Conservation (phyloP, 2,797 vertebrate species). For the Schizopygopsis pylzovi region DNA sequence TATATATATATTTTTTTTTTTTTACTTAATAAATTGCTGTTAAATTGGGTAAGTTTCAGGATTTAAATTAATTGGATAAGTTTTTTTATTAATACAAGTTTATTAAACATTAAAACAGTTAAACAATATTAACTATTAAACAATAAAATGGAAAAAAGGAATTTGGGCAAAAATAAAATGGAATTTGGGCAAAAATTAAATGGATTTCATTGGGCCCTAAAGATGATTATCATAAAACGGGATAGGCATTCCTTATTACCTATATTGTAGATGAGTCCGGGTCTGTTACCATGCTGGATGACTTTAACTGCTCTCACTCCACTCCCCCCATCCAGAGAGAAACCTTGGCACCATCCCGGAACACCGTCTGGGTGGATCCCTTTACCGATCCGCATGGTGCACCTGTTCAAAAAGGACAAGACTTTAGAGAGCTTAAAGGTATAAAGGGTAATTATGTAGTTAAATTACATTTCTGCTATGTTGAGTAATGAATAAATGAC, state of each 20-base stretch:
- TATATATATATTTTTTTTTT: too few species aligned
- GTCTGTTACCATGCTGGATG: slow-evolving; percentile 94
- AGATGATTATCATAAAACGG: background rate
- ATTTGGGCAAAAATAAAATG: background rate
- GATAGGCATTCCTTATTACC: slow-evolving; percentile 69
- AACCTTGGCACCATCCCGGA: slow-evolving; percentile 98
- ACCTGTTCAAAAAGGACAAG: slow-evolving; percentile 74
- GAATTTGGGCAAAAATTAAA: background rate
- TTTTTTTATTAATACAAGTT: background rate
- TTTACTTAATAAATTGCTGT: too few species aligned
- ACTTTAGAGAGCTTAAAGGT: background rate
- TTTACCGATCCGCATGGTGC: slow-evolving; percentile 94
- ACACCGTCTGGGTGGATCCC: slow-evolving; percentile 94
- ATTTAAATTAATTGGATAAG: background rate
- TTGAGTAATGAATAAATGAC: background rate
- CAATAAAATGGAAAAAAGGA: too few species aligned
- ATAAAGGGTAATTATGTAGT: background rate
- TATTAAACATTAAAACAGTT: background rate
- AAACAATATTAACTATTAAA: too few species aligned
- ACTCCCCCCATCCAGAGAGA: slow-evolving; percentile 94
- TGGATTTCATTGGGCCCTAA: background rate
- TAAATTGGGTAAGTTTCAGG: background rate
- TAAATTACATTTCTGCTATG: slow-evolving; percentile 13
- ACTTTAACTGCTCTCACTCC: slow-evolving; percentile 96
- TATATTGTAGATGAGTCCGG: slow-evolving; percentile 97